These are phyloP conservation scores for Pseudachorutes palmiensis DNA, from an alignment of 1,140 invertebrate genomes.

Conservation along the genomic window DNA sequence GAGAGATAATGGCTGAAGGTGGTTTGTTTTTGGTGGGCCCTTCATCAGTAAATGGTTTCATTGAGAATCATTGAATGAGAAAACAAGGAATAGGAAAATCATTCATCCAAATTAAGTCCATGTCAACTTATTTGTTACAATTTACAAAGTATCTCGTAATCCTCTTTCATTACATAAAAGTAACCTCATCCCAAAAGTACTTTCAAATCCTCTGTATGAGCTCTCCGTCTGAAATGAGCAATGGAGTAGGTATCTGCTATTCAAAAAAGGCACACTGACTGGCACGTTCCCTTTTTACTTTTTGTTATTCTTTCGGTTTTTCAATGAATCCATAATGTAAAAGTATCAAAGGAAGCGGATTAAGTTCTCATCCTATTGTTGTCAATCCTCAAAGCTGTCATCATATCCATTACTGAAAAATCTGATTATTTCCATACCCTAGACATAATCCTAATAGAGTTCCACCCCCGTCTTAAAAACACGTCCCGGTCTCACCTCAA, in stretches of 20 bases:
- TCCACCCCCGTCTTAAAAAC: too few relatives aligned
- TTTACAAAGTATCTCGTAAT: neutral
- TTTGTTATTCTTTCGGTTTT: constrained; percentile 1
- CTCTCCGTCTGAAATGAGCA: too few relatives aligned
- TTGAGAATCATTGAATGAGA: neutral
- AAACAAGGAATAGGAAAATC: neutral
- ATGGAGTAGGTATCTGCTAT: too few relatives aligned
- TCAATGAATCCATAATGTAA: constrained; percentile 4
- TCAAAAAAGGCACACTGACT: too few relatives aligned
- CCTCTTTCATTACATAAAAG: neutral
- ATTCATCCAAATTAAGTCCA: constrained; percentile 11
- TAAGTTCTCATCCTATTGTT: constrained; percentile 13
- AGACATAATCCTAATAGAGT: too few relatives aligned
- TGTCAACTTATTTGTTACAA: constrained; percentile 8
- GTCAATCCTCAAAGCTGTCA: neutral
- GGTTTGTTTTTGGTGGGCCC: neutral
- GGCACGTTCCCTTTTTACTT: neutral
- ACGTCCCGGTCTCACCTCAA: too few relatives aligned
- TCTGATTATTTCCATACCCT: constrained; percentile 8
- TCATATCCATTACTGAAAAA: constrained; percentile 6
- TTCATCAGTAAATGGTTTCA: neutral
- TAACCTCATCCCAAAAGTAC: neutral
- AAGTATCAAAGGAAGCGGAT: neutral
- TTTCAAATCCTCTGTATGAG: too few relatives aligned
- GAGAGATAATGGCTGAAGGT: too few relatives aligned